Percentiles rank a stretch among this genome's conserved stretches.
phyloP scores from a whole-genome alignment of 2,888 invertebrate genomes.

The Parnassius smintheus region DNA sequence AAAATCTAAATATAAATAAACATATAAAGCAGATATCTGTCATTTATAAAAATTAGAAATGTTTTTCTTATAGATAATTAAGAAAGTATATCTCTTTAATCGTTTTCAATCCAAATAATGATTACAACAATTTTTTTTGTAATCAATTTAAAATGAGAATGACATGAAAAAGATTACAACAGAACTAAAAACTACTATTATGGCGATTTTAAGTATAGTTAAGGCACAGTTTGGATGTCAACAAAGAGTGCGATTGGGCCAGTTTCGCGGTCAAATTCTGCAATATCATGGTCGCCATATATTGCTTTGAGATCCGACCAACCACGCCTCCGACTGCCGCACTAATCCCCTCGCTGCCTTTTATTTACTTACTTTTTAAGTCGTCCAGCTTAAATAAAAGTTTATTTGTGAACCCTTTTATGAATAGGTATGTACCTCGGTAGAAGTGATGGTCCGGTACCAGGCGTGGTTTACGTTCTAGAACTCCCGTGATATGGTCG shows the following conservation, averaged over 20 bases:
- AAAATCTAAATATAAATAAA: too few species aligned
- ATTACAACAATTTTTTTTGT: too few species aligned
- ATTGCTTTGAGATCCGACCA: conserved; percentile 50
- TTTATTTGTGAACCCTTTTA: conserved; percentile 62
- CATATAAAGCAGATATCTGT: too few species aligned
- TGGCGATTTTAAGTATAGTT: background rate
- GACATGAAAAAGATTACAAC: too few species aligned
- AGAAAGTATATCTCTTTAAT: too few species aligned
- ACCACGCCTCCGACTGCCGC: conserved; percentile 49
- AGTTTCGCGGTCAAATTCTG: conserved; percentile 37
- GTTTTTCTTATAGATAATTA: too few species aligned
- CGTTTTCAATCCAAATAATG: too few species aligned
- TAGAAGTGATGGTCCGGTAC: conserved; percentile 12
- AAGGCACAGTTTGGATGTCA: conserved; percentile 6
- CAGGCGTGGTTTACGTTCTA: conserved; percentile 31
- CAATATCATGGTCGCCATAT: conserved; percentile 64
- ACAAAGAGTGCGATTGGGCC: background rate
- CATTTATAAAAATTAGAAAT: too few species aligned
- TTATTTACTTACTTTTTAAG: conserved; percentile 57
- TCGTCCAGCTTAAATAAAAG: conserved; percentile 44
- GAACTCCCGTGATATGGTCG: conserved; percentile 36
- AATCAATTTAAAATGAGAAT: too few species aligned
- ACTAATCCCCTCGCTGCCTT: conserved; percentile 62
- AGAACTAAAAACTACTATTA: too few species aligned
- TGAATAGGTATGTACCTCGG: conserved; percentile 44